phyloP scores from a whole-genome alignment of 2,888 invertebrate genomes.

The Cantharis nigra region DNA sequence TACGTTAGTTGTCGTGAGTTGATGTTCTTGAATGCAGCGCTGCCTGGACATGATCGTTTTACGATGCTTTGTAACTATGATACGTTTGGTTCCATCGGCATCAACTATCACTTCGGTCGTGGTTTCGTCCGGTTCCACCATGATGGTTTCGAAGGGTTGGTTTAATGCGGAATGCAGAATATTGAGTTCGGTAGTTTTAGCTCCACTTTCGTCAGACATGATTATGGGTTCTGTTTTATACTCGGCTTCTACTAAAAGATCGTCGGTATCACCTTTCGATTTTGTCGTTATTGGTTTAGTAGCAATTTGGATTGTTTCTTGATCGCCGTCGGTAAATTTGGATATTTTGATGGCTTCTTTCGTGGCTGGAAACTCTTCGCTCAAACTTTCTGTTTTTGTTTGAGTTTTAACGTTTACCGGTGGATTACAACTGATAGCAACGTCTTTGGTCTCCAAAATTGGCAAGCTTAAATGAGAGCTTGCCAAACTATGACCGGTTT shows the following conservation, averaged over 20 bases:
- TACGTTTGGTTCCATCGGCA: constrained; percentile 79
- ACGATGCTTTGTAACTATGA: constrained; percentile 75
- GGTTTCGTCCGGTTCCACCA: constrained; percentile 81
- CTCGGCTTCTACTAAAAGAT: constrained; percentile 70
- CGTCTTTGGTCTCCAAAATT: constrained; percentile 55
- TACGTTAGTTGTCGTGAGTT: constrained; percentile 61
- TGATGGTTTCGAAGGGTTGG: constrained; percentile 79
- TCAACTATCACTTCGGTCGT: constrained; percentile 82
- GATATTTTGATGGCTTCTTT: constrained; percentile 70
- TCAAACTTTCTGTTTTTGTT: constrained; percentile 46
- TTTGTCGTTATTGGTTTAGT: constrained; percentile 63
- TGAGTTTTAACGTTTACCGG: constrained; percentile 67
- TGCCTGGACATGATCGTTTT: constrained; percentile 70
- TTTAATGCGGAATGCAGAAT: constrained; percentile 71
- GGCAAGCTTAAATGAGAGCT: constrained; percentile 49
- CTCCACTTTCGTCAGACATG: constrained; percentile 50
- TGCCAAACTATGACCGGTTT: constrained; percentile 66
- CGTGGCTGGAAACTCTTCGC: constrained; percentile 55
- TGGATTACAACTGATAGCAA: constrained; percentile 60
- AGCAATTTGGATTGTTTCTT: constrained; percentile 74
- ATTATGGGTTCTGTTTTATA: constrained; percentile 62
- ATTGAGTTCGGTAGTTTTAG: constrained; percentile 69
- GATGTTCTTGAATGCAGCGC: constrained; percentile 67
- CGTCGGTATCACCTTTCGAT: constrained; percentile 61
- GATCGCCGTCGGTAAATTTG: constrained; percentile 66